A percentile compares a stretch with the other conserved stretches of the same genome.
phyloP scores from a whole-genome alignment of 1,140 invertebrate species.

The Aphelenchoides besseyi region DNA sequence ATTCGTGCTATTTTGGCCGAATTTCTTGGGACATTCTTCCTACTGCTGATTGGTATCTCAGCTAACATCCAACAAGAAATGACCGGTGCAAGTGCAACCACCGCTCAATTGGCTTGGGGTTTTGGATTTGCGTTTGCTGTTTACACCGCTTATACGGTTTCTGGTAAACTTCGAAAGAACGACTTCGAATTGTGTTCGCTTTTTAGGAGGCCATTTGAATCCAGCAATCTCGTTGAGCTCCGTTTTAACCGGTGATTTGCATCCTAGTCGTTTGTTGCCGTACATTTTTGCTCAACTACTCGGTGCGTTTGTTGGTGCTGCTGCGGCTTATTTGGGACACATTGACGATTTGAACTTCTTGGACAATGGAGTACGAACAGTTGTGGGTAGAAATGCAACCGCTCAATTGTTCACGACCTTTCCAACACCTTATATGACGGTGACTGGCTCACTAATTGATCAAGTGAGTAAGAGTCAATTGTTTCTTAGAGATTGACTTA shows the following conservation, averaged over 20 bases:
- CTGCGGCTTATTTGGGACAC: slow-evolving; percentile 66
- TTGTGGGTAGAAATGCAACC: slow-evolving; percentile 62
- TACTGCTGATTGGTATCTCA: slow-evolving; percentile 62
- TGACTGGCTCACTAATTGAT: slow-evolving; percentile 65
- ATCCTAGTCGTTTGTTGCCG: slow-evolving; percentile 63
- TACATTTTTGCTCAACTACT: slow-evolving; percentile 68
- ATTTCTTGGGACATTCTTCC: slow-evolving; percentile 66
- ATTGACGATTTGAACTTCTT: slow-evolving; percentile 60
- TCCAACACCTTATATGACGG: slow-evolving; percentile 65
- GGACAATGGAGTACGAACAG: slow-evolving; percentile 63
- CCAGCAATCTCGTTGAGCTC: slow-evolving; percentile 68
- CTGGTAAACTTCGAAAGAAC: slow-evolving; percentile 31
- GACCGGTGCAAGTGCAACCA: background rate
- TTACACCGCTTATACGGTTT: slow-evolving; percentile 40
- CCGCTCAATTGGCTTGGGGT: slow-evolving; percentile 44
- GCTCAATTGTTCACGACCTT: slow-evolving; percentile 70
- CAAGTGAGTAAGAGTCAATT: slow-evolving; percentile 63
- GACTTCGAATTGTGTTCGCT: background rate
- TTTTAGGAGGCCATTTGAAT: slow-evolving; percentile 68
- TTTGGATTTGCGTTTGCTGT: slow-evolving; percentile 47
- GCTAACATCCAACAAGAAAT: slow-evolving; percentile 51
- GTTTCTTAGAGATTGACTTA: background rate
- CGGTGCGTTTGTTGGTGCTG: slow-evolving; percentile 68
- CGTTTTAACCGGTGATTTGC: slow-evolving; percentile 63
- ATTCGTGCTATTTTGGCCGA: slow-evolving; percentile 61